These are phyloP conservation scores for Acromyrmex echinatior DNA, from an alignment of 1,140 invertebrate genomes.

Conservation along the genomic window DNA sequence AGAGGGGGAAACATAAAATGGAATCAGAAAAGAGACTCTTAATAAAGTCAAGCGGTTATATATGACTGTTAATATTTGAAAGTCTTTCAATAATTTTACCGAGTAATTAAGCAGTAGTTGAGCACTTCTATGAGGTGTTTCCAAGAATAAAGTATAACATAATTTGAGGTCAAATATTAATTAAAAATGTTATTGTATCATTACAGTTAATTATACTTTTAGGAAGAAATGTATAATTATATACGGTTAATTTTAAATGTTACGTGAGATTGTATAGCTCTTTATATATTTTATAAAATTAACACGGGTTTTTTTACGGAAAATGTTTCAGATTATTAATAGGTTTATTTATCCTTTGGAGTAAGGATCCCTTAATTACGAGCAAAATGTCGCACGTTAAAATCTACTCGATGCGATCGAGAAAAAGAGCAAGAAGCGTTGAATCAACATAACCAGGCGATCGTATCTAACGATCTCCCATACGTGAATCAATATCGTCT, in stretches of 20 bases:
- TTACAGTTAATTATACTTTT: background rate
- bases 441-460: constrained; percentile 43
- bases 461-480: constrained; percentile 27
- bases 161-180: background rate
- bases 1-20: too few species aligned
- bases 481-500: constrained; percentile 40
- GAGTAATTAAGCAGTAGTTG: background rate
- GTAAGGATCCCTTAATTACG: background rate
- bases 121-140: background rate
- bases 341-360: background rate
- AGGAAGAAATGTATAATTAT: background rate
- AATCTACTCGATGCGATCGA: background rate
- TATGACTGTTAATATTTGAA: background rate
- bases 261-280: background rate
- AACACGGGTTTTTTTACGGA: background rate
- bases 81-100: background rate
- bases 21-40: background rate
- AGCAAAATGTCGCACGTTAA: background rate
- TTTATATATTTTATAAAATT: background rate
- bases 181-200: background rate
- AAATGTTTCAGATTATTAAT: background rate
- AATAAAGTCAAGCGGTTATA: background rate
- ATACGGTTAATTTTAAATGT: background rate
- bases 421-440: background rate
- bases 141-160: background rate